Conservation (phyloP, 2,113 vertebrate species). For the Manacus vitellinus region DNA sequence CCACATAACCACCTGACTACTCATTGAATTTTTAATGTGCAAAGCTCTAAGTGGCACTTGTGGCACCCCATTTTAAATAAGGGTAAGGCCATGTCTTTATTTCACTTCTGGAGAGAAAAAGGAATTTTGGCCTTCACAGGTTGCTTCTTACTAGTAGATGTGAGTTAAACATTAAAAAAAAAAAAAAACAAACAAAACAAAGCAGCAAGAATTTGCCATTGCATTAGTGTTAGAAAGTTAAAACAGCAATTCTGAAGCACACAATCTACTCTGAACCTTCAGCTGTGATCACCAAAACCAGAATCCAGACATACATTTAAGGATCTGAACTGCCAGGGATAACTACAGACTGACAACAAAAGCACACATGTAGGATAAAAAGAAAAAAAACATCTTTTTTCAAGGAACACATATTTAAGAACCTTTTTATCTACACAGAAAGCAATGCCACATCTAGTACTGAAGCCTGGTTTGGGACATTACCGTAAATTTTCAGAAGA, state of each 20-base stretch:
- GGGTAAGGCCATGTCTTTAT: not conserved
- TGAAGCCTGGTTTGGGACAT: not conserved
- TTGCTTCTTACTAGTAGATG: not conserved
- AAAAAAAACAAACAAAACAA: not conserved
- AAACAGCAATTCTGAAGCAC: not conserved
- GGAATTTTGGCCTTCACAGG: not conserved
- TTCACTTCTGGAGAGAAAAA: not conserved
- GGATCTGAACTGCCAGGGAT: not conserved
- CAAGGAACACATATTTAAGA: not conserved
- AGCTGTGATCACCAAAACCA: not conserved
- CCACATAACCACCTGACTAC: not conserved
- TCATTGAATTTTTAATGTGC: fast-evolving
- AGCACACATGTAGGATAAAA: not conserved
- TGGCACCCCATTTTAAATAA: not conserved
- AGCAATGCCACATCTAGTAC: not conserved
- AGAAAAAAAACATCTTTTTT: not conserved
- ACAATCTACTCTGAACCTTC: not conserved
- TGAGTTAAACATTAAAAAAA: not conserved
- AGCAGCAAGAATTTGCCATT: not conserved
- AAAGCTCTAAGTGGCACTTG: not conserved
- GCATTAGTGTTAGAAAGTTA: not conserved
- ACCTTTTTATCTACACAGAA: not conserved
- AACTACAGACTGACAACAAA: not conserved
- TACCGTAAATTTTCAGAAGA: not conserved
- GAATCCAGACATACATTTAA: not conserved